phyloP scores from a whole-genome alignment of 2,113 vertebrate species.

The Chlorodrepanis virens region DNA sequence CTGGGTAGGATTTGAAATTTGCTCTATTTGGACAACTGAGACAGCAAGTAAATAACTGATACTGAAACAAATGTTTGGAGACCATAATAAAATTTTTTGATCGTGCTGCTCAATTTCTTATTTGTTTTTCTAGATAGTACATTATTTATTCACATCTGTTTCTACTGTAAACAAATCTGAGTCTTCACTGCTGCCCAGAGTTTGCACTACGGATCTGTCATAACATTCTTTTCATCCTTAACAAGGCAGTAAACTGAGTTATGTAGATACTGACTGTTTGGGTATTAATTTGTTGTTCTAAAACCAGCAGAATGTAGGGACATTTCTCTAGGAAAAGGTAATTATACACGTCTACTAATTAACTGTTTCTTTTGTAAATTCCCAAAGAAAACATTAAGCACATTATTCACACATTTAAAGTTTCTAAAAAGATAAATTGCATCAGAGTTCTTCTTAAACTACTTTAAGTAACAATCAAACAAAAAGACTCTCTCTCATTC shows the following conservation, averaged over 20 bases:
- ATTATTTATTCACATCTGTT: background rate
- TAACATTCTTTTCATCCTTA: background rate
- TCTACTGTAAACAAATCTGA: background rate
- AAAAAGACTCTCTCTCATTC: background rate
- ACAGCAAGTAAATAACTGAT: background rate
- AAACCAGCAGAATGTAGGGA: background rate
- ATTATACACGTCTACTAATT: background rate
- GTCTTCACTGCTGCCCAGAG: background rate
- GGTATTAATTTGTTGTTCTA: background rate
- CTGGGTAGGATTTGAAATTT: background rate
- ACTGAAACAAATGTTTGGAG: background rate
- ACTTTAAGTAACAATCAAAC: background rate
- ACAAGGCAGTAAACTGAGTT: background rate
- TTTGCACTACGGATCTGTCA: background rate
- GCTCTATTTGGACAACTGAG: background rate
- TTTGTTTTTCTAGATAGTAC: background rate
- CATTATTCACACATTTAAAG: background rate
- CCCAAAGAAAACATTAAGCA: background rate
- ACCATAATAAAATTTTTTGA: background rate
- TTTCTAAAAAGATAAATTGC: background rate
- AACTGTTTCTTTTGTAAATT: background rate
- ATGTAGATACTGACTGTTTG: background rate
- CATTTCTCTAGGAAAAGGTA: background rate
- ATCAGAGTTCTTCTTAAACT: background rate
- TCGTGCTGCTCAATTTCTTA: background rate